phyloP scores from a whole-genome alignment of 2,888 invertebrate species.

The Dryococelus australis region DNA sequence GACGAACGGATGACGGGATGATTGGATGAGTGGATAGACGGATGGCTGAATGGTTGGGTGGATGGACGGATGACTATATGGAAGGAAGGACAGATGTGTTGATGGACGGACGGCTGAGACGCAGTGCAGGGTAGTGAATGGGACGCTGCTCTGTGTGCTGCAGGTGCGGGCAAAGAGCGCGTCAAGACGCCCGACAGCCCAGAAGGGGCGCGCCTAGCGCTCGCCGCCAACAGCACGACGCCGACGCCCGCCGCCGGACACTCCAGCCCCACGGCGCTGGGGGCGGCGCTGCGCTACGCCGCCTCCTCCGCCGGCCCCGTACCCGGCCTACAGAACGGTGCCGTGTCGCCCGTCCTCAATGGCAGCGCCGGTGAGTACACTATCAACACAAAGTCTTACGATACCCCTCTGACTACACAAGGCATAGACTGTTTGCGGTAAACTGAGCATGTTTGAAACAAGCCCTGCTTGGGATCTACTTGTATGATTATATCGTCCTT shows the following conservation, averaged over 20 bases:
- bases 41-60: too few relatives aligned
- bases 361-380: constrained; percentile 35
- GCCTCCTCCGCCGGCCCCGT: constrained; percentile 30
- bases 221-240: constrained; percentile 33
- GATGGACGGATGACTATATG: too few relatives aligned
- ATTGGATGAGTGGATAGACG: too few relatives aligned
- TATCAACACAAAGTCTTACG: neutral
- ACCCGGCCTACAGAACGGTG: constrained; percentile 23
- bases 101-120: neutral
- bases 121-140: neutral
- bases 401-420: neutral
- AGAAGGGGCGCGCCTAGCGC: constrained; percentile 46
- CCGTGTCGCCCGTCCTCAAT: constrained; percentile 39
- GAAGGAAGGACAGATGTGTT: too few relatives aligned
- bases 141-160: neutral
- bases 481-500: too few relatives aligned
- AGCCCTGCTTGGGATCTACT: too few relatives aligned
- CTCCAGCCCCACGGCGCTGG: constrained; percentile 39
- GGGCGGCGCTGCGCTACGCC: constrained; percentile 28
- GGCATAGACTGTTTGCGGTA: too few relatives aligned
- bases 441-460: too few relatives aligned
- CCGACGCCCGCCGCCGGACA: constrained; percentile 34
- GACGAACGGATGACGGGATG: too few relatives aligned
- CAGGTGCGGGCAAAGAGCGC: constrained; percentile 41
- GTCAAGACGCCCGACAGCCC: constrained; percentile 48